Evolutionary conservation across 2,888 invertebrate genomes (phyloP), one percentile per base, ranked within the genome.

Genomic region (Phengaris arion): DNA sequence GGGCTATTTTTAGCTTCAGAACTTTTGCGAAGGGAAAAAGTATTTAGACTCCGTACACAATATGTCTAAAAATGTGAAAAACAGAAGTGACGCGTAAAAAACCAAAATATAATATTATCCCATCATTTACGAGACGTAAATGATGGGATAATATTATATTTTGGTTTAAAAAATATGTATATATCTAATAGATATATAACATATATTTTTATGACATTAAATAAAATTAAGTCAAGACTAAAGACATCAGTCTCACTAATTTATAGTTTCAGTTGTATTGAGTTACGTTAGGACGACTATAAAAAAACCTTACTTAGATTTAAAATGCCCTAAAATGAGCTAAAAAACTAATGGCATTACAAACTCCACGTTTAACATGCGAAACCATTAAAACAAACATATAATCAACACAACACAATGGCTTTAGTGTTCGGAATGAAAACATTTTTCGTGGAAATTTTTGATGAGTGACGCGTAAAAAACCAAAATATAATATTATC

Each of bases 371-470:
- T 35, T 35, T 52, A 1, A 52, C 10, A 52, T 2, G 52, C 52
- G 52, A 52, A 55, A 64, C 64, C 64, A 64, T 64, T 35, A 64
- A 15, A 59, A 64, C 64, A 64, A 64, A 64, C 59, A 35, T 55
- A 35, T 35, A 35, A 35, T 35, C 52, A 52, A 52, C 12, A 59
- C 35, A 48, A 22, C 48, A 48, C 48, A 48, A 51, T 70, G 10
- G 48, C 48, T 64, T 15, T 64, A n/a, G 2, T 8, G 15, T 6
- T 15, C 15, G 10, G 51, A 51, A 70, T n/a, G 51, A 4, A 70
- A 70, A 70, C 51, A 51, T 70, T 70, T 69, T 70, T 70, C 70
- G 48, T 51, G 70, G 70, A 70, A 70, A 51, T 15, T 51, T 70
- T 70, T 70, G 70, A 70, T 70, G 70, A n/a, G n/a, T n/a, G n/a